Evolutionary conservation across 2,888 invertebrate species (phyloP).

Genomic region (Mesodorylaimus sp.): DNA sequence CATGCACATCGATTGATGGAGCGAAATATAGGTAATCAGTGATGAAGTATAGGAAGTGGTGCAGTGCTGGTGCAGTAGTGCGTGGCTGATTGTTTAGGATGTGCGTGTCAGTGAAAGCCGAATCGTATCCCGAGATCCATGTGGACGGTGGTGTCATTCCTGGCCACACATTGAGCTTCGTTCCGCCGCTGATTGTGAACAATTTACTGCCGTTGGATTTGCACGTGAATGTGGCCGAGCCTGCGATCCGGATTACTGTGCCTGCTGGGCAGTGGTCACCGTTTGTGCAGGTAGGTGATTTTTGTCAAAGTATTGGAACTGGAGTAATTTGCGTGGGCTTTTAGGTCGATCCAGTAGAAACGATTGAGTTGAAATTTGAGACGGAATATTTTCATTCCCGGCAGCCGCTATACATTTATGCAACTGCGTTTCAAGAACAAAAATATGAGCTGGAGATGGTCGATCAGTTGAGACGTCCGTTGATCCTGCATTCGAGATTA

Average conservation of each 20-base stretch:
- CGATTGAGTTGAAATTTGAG: constrained; percentile 50
- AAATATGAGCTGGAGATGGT: constrained; percentile 27
- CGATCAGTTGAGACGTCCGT: constrained; percentile 51
- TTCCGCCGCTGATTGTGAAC: constrained; percentile 60
- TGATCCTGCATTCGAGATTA: constrained; percentile 54
- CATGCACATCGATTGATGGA: no score
- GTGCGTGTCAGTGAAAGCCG: constrained; percentile 53
- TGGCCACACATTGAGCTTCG: constrained; percentile 64
- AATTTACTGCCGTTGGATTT: constrained; percentile 60
- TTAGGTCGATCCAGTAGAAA: constrained; percentile 37
- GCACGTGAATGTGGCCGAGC: no score
- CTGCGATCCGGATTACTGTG: no score
- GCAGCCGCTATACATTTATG: constrained; percentile 42
- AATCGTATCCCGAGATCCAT: constrained; percentile 14
- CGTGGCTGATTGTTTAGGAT: constrained; percentile 40
- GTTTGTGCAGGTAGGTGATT: not conserved
- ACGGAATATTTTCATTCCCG: constrained; percentile 64
- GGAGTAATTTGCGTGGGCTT: constrained; percentile 4
- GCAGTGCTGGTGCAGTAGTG: constrained; percentile 16
- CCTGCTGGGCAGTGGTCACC: no score
- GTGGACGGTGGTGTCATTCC: constrained; percentile 40
- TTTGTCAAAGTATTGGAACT: not conserved
- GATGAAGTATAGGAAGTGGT: constrained; percentile 36
- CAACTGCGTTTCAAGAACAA: constrained; percentile 18
- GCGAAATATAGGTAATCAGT: no score